phyloP scores from a whole-genome alignment of 2,888 invertebrate genomes.

The Lordiphosa andalusiaca region DNA sequence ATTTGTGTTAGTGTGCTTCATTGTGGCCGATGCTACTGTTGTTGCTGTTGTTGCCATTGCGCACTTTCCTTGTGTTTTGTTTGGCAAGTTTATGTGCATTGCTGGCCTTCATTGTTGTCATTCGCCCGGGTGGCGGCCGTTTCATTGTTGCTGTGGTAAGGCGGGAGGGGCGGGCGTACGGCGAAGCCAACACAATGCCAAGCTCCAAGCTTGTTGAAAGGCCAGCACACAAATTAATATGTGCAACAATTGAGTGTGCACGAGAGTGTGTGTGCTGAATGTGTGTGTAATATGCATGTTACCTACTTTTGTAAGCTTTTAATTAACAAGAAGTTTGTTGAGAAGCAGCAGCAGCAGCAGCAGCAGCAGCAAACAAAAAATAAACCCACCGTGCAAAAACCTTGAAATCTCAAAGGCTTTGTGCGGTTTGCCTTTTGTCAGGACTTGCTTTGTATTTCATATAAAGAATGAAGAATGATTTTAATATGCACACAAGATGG shows the following conservation, averaged over 20 bases:
- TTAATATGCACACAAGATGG: background rate
- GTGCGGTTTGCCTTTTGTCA: conserved; percentile 28
- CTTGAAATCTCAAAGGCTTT: conserved; percentile 47
- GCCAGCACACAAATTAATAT: conserved; percentile 59
- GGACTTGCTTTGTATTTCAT: conserved; percentile 14
- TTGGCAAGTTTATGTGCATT: conserved; percentile 66
- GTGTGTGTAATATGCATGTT: conserved; percentile 59
- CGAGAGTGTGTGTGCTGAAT: conserved; percentile 3
- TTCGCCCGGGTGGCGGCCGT: conserved; percentile 43
- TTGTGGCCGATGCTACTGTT: conserved; percentile 28
- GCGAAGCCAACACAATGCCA: conserved; percentile 26
- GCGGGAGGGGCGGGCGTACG: conserved; percentile 8
- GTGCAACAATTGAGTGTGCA: conserved; percentile 59
- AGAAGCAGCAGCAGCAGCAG: conserved; percentile 24
- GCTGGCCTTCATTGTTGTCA: conserved; percentile 69
- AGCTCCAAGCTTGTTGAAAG: conserved; percentile 7
- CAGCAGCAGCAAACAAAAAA: conserved; percentile 35
- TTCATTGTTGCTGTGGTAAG: conserved; percentile 50
- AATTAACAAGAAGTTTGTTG: conserved; percentile 62
- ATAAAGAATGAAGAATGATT: conserved; percentile 1
- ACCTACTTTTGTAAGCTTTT: conserved; percentile 72
- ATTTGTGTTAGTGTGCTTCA: conserved; percentile 68
- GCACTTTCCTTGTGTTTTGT: conserved; percentile 56
- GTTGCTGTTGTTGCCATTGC: conserved; percentile 31
- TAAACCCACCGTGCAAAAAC: conserved; percentile 32